Conservation (phyloP, 2,888 invertebrate genomes). For the Emesis russula region DNA sequence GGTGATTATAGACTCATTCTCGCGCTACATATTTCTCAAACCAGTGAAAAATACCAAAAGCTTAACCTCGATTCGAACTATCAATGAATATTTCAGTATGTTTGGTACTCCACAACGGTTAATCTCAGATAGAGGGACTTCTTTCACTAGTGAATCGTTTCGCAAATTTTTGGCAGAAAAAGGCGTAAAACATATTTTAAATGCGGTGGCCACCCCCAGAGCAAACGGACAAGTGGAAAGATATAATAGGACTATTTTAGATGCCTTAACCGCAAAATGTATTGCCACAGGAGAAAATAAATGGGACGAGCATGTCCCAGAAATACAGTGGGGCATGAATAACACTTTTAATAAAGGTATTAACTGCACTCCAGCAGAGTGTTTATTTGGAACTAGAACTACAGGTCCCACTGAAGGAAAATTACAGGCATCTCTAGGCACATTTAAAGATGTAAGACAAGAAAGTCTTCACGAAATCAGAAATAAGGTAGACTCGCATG, state of each 20-base stretch:
- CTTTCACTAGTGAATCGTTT: conserved; percentile 73
- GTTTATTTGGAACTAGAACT: conserved; percentile 62
- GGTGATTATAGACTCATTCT: conserved; percentile 64
- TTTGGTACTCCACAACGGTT: conserved; percentile 75
- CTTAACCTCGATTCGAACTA: conserved; percentile 42
- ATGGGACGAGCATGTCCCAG: conserved; percentile 53
- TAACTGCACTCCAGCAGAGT: conserved; percentile 56
- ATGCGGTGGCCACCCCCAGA: conserved; percentile 81
- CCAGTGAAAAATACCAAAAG: conserved; percentile 38
- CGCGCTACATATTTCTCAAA: neutral
- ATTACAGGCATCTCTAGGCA: conserved; percentile 39
- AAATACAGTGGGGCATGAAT: conserved; percentile 64
- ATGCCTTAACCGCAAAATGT: conserved; percentile 45
- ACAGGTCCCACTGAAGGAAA: conserved; percentile 32
- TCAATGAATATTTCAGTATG: conserved; percentile 70
- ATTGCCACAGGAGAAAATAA: conserved; percentile 37
- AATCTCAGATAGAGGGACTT: conserved; percentile 72
- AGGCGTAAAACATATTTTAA: conserved; percentile 71
- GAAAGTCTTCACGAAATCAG: conserved; percentile 40
- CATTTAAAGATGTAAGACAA: neutral
- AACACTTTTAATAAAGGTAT: conserved; percentile 54
- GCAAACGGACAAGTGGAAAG: conserved; percentile 38
- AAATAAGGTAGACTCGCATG: conserved; percentile 31
- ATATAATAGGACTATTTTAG: conserved; percentile 76
- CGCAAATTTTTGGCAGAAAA: conserved; percentile 39